Percentiles rank a stretch among this genome's conserved stretches.
phyloP scores from a whole-genome alignment of 2,888 invertebrate genomes.

The Rotaria macrura region DNA sequence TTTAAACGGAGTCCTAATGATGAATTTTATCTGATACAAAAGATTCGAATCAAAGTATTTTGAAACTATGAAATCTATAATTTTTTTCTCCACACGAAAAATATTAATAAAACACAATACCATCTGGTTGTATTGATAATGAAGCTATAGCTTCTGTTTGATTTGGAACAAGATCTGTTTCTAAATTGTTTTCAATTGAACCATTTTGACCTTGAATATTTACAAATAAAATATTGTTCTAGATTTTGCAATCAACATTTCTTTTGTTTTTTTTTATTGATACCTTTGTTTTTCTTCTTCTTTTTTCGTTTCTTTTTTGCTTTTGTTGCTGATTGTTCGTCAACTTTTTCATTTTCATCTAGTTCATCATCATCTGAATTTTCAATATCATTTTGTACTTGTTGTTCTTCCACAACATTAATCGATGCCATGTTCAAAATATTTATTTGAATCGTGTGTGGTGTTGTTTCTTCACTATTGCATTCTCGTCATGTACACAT shows the following conservation, averaged over 20 bases:
- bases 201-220: not conserved
- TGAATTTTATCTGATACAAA: too few species aligned
- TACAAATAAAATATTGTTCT: not conserved
- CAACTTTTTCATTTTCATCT: not conserved
- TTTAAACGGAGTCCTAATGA: too few species aligned
- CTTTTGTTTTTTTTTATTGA: too few species aligned
- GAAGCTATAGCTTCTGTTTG: not conserved
- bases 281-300: conserved; percentile 24
- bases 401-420: not conserved
- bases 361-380: conserved; percentile 16
- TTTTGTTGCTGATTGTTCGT: not conserved
- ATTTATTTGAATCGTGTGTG: not conserved
- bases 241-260: not conserved
- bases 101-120: too few species aligned
- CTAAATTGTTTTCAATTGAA: not conserved
- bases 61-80: too few species aligned
- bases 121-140: not conserved
- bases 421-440: not conserved
- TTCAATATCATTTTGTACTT: not conserved
- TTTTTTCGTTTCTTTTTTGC: conserved; percentile 28
- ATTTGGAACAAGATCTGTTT: not conserved
- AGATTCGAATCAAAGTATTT: too few species aligned
- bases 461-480: not conserved
- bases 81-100: too few species aligned
- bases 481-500: not conserved